Conservation (phyloP, 2,888 invertebrate genomes). For the Macropis europaea region DNA sequence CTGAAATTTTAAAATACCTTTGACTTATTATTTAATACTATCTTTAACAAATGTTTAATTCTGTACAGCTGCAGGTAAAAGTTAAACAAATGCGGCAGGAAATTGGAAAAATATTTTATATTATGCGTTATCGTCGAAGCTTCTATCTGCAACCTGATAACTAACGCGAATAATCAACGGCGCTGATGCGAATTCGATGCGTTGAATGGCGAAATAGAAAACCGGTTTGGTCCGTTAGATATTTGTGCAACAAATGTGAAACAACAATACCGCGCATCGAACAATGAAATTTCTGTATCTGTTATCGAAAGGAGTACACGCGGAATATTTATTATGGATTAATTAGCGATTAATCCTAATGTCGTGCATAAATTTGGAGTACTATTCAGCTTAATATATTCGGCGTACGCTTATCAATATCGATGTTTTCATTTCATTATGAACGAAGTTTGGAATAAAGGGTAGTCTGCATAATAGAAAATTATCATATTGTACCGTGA, state of each 20-base stretch:
- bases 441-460: not conserved
- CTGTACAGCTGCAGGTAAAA: no score
- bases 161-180: not conserved
- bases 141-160: not conserved
- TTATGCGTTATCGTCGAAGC: not conserved
- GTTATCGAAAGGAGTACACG: constrained; percentile 18
- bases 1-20: no score
- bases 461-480: not conserved
- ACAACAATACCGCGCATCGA: not conserved
- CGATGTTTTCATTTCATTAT: constrained; percentile 49
- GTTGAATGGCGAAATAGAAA: constrained; percentile 6
- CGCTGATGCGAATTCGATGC: not conserved
- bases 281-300: not conserved
- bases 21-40: no score
- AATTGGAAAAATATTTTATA: no score
- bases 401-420: constrained; percentile 31
- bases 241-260: not conserved
- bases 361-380: constrained; percentile 36
- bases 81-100: no score
- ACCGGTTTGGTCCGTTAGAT: constrained; percentile 2
- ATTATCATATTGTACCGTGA: not conserved
- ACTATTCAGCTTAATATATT: constrained; percentile 38
- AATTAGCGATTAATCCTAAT: constrained; percentile 51
- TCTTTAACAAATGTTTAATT: no score
- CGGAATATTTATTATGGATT: constrained; percentile 36